Conservation (phyloP, 2,797 vertebrate genomes). For the Squalus acanthias region DNA sequence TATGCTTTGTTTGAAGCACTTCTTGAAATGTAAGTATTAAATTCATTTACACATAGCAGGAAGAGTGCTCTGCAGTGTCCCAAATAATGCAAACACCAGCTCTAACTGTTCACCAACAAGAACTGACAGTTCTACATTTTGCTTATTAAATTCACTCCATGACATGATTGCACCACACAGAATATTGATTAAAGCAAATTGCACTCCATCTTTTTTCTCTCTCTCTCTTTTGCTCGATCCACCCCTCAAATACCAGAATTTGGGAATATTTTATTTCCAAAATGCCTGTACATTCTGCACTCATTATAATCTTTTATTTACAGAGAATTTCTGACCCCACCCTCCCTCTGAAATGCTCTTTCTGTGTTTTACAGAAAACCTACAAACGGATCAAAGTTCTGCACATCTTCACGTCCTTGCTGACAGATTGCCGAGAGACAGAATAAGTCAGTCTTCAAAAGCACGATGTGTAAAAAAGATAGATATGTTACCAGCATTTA, state of each 20-base stretch:
- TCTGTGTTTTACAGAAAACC: neutral
- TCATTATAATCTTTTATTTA: neutral
- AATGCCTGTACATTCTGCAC: neutral
- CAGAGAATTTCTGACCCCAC: too few relatives aligned
- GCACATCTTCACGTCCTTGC: too few relatives aligned
- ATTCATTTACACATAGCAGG: neutral
- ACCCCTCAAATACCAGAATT: neutral
- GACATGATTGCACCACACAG: neutral
- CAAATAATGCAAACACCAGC: neutral
- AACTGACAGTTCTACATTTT: conserved; percentile 15
- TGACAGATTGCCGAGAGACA: conserved; percentile 30
- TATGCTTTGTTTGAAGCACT: neutral
- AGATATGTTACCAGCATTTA: neutral
- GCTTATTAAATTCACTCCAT: neutral
- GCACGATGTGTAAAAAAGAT: neutral
- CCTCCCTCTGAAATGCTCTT: neutral
- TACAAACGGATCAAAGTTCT: conserved; percentile 2
- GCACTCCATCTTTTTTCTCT: too few relatives aligned
- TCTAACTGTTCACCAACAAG: neutral
- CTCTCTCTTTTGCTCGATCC: neutral
- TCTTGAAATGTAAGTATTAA: neutral
- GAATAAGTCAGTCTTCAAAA: neutral
- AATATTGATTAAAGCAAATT: conserved; percentile 7
- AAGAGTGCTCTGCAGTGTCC: neutral
- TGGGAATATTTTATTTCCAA: neutral